A percentile compares a stretch with the other conserved stretches of the same genome.
These are phyloP conservation scores for Takifugu bimaculatus DNA, from an alignment of 2,113 vertebrate species.

Conservation along the genomic window DNA sequence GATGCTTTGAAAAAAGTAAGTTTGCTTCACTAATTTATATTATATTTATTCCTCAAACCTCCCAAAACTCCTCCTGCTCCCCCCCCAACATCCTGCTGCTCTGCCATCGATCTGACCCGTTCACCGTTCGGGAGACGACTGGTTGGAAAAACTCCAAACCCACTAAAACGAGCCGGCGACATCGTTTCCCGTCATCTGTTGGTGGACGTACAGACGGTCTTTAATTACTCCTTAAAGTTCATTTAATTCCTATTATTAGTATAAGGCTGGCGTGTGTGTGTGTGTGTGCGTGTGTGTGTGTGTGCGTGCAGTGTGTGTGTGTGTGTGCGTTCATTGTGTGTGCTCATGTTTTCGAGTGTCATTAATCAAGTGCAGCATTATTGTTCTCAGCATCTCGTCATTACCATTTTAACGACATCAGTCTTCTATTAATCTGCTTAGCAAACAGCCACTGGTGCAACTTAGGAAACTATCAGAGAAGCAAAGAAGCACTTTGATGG, in stretches of 20 bases:
- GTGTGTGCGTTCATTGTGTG: constrained; percentile 27
- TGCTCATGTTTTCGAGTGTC: constrained; percentile 49
- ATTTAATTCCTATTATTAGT: background rate
- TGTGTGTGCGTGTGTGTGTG: constrained; percentile 1
- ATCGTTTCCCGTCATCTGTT: constrained; percentile 12
- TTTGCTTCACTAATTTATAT: constrained; percentile 16
- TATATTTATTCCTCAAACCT: constrained; percentile 32
- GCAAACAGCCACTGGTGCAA: constrained; percentile 64
- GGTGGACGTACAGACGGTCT: constrained; percentile 4
- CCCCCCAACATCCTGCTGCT: constrained; percentile 18
- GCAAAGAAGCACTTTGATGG: constrained; percentile 60
- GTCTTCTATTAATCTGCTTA: constrained; percentile 72
- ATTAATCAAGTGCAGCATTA: constrained; percentile 74
- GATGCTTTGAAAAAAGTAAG: constrained; percentile 21
- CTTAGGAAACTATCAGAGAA: constrained; percentile 70
- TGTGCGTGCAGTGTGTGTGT: constrained; percentile 7
- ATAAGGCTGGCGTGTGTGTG: background rate
- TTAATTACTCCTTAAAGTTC: constrained; percentile 8
- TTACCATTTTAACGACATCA: constrained; percentile 76
- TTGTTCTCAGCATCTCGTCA: constrained; percentile 72
- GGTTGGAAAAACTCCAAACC: too few species aligned
- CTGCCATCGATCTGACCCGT: too few species aligned
- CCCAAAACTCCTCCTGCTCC: constrained; percentile 5
- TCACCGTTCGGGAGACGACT: too few species aligned
- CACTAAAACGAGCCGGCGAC: too few species aligned